Conservation (phyloP, 2,888 invertebrate species). For the Mechanitis messenoides region DNA sequence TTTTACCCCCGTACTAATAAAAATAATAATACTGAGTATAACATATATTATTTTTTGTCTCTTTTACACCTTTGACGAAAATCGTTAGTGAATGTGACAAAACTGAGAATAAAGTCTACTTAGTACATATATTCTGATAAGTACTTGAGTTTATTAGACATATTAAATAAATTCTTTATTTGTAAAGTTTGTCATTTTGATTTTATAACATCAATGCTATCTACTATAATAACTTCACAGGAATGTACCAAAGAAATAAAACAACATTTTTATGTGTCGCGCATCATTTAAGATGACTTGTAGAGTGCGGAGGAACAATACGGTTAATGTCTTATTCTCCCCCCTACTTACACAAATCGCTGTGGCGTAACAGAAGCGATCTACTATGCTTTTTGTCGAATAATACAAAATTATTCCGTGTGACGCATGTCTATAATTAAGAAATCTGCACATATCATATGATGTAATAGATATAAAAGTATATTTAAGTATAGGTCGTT, state of each 20-base stretch:
- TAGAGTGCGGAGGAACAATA: constrained; percentile 47
- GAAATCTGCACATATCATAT: constrained; percentile 7
- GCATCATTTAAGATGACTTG: constrained; percentile 54
- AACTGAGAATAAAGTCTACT: too few species aligned
- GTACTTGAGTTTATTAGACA: too few species aligned
- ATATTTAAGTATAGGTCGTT: too few species aligned
- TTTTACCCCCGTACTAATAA: background rate
- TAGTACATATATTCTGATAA: too few species aligned
- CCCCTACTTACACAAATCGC: constrained; percentile 41
- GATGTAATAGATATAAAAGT: constrained; percentile 5
- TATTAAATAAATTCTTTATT: background rate
- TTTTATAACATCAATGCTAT: background rate
- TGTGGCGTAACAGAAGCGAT: constrained; percentile 47
- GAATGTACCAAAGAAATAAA: constrained; percentile 7
- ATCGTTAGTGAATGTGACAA: too few species aligned
- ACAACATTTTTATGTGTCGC: constrained; percentile 18
- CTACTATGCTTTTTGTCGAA: constrained; percentile 42
- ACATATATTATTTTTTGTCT: too few species aligned
- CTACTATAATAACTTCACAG: background rate
- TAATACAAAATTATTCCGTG: constrained; percentile 29
- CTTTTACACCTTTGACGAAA: too few species aligned
- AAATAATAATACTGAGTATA: too few species aligned
- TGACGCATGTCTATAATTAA: constrained; percentile 6
- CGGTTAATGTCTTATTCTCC: constrained; percentile 41
- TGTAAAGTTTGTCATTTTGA: background rate